Evolutionary conservation across 2,888 invertebrate species (phyloP).

Genomic region (Lasiommata megera): DNA sequence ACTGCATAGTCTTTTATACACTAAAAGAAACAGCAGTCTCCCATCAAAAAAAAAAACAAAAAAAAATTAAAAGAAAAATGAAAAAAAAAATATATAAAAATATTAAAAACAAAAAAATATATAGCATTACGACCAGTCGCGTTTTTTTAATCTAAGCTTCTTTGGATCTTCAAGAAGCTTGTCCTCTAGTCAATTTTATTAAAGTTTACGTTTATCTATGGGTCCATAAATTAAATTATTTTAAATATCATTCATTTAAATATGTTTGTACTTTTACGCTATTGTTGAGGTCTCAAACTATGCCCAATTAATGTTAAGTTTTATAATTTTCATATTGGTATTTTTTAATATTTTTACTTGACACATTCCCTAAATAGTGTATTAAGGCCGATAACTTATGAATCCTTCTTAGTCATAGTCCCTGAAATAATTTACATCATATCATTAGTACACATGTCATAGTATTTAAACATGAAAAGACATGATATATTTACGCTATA

Average conservation of each 20-base stretch:
- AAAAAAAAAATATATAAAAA: not conserved
- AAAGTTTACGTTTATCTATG: slow-evolving; percentile 20
- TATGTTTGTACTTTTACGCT: not conserved
- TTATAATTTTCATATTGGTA: not conserved
- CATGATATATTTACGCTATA: slow-evolving; percentile 60
- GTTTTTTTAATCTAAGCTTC: slow-evolving; percentile 15
- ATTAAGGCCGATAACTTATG: slow-evolving; percentile 3
- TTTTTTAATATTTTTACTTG: not conserved
- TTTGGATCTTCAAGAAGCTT: slow-evolving; percentile 23
- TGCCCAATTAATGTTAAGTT: not conserved
- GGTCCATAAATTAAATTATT: not conserved
- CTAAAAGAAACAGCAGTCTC: not conserved
- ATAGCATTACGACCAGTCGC: slow-evolving; percentile 20
- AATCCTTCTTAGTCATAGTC: slow-evolving; percentile 22
- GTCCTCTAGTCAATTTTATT: slow-evolving; percentile 28
- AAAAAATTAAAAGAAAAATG: not conserved
- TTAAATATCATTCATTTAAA: no score
- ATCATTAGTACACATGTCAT: slow-evolving; percentile 76
- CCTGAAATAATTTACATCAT: slow-evolving; percentile 65
- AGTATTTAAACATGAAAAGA: slow-evolving; percentile 66
- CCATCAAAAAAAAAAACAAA: not conserved
- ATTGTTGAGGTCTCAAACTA: not conserved
- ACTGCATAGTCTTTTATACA: no score
- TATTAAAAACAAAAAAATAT: not conserved
- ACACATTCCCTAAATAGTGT: not conserved